Conservation (phyloP, 2,888 invertebrate genomes). For the Phalera bucephala region DNA sequence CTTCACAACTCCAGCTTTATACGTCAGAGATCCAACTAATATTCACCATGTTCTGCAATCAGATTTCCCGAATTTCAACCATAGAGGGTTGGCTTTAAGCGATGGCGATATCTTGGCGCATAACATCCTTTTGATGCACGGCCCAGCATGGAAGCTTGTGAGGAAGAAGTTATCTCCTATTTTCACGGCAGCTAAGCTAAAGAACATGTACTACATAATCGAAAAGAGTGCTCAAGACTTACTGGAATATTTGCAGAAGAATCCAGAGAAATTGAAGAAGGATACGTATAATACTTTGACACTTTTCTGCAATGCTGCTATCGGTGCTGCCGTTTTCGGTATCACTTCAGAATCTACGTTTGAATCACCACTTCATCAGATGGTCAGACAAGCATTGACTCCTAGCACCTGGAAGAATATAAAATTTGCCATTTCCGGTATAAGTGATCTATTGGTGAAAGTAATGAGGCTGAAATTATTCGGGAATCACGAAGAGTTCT, state of each 20-base stretch:
- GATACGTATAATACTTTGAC: slow-evolving; percentile 37
- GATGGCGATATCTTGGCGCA: slow-evolving; percentile 45
- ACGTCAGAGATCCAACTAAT: slow-evolving; percentile 43
- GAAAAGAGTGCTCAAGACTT: slow-evolving; percentile 57
- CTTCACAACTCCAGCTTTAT: slow-evolving; percentile 32
- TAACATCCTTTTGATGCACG: slow-evolving; percentile 45
- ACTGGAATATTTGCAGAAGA: slow-evolving; percentile 39
- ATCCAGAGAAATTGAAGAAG: slow-evolving; percentile 35
- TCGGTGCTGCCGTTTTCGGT: slow-evolving; percentile 62
- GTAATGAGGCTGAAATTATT: slow-evolving; percentile 44
- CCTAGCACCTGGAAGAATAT: slow-evolving; percentile 32
- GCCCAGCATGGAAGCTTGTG: slow-evolving; percentile 58
- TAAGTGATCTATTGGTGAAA: slow-evolving; percentile 32
- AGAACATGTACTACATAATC: slow-evolving; percentile 60
- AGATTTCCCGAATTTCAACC: slow-evolving; percentile 48
- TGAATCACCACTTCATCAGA: slow-evolving; percentile 52
- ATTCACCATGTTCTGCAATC: slow-evolving; percentile 42
- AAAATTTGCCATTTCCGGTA: slow-evolving; percentile 31
- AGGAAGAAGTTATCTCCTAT: slow-evolving; percentile 58
- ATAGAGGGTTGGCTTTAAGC: no score
- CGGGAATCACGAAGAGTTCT: slow-evolving; percentile 46
- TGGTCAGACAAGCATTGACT: slow-evolving; percentile 31
- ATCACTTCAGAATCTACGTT: slow-evolving; percentile 51
- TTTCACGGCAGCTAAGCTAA: slow-evolving; percentile 60
- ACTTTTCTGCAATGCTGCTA: slow-evolving; percentile 47